Evolutionary conservation across 2,888 invertebrate species (phyloP), one percentile per base, ranked within the genome.

Genomic region (Cordilura impudica): DNA sequence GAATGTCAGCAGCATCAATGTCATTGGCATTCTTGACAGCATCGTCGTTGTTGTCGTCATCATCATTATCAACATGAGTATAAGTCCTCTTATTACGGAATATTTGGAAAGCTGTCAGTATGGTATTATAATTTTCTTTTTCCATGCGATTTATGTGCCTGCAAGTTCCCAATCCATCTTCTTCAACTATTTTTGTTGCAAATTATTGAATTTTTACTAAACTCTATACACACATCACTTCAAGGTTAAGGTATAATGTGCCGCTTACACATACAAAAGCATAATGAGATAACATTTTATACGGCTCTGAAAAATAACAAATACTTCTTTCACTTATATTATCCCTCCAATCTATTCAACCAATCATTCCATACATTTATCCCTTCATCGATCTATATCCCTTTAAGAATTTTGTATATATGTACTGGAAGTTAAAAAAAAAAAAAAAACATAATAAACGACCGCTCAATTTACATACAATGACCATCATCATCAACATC

Each of bases 391-490:
- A n/a, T n/a, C n/a, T n/a, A n/a, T 67, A 61, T 66, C 60, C 78
- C 74, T 70, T 71, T 70, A 71, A 60, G 67, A 39, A 18, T 19
- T 54, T 47, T 35, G 67, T n/a, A 31, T 10, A 31, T 31, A 66
- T 78, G 69, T 74, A n/a, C n/a, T n/a, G n/a, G n/a, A 78, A 70
- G 70, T 70, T 74, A 56, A 79, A 67, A 73, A 66, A 70, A 74
- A n/a, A 74, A 74, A 71, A 66, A 70, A 74, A 79, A 79, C 78
- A 79, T 74, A 74, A 79, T 74, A 79, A 78, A 79, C 78, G 78
- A 61, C 78, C 78, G 87, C 85, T 86, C 86, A 87, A 87, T 87
- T 87, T 88, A 88, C 87, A 87, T 87, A 87, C 87, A 87, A 87
- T 87, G 87, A 70, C 86, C 84, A 85, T 86, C 85, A 86, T 85